Conservation (phyloP, 2,888 invertebrate genomes). For the Rotaria sp. region DNA sequence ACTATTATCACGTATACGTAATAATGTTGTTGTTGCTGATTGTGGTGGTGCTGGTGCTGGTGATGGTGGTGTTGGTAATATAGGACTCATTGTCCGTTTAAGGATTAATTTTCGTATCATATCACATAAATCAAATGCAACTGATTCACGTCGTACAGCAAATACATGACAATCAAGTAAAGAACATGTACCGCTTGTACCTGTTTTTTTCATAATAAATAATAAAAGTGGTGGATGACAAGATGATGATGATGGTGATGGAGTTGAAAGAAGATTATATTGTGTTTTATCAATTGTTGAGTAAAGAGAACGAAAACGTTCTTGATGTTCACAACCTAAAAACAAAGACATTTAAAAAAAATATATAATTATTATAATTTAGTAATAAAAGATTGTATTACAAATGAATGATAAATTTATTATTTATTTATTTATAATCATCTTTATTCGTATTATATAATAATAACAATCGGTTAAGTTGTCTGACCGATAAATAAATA, state of each 20-base stretch:
- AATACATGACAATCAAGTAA: conserved; percentile 14
- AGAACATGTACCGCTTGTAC: background rate
- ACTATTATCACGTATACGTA: background rate
- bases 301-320: background rate
- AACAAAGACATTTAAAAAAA: too few relatives aligned
- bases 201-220: conserved; percentile 12
- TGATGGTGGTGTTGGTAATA: background rate
- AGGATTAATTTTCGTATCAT: conserved; percentile 1
- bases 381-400: background rate
- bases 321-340: conserved; percentile 7
- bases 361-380: background rate
- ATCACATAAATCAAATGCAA: conserved; percentile 21
- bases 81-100: background rate
- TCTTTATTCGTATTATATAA: background rate
- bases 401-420: background rate
- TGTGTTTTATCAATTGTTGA: conserved; percentile 18
- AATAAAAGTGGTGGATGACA: conserved; percentile 9
- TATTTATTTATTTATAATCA: background rate
- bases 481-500: background rate
- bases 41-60: background rate
- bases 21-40: background rate
- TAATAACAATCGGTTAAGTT: background rate
- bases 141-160: background rate
- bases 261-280: background rate
- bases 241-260: background rate